A percentile compares a stretch with the other conserved stretches of the same genome.
Evolutionary conservation across 2,797 vertebrate genomes (phyloP).

Genomic region (Molothrus aeneus): DNA sequence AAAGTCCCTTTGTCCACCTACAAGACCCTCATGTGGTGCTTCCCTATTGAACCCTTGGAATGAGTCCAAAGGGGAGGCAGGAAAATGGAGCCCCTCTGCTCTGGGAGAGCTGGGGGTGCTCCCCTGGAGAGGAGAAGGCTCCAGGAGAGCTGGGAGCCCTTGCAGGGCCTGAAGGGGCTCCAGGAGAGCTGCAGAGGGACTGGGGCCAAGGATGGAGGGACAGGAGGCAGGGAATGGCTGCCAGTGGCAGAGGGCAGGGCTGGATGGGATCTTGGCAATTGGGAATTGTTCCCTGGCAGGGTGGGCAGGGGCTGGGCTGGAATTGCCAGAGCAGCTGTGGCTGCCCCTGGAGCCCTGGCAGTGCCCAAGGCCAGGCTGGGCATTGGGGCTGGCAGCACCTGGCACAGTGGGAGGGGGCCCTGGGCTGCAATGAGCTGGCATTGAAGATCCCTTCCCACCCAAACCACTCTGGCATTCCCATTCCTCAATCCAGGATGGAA

Average conservation of each 20-base stretch:
- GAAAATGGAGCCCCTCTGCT: not conserved
- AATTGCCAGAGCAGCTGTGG: no score
- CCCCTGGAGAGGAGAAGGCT: not conserved
- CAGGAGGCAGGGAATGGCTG: not conserved
- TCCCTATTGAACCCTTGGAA: accelerated
- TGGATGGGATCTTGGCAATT: not conserved
- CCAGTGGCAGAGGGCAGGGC: not conserved
- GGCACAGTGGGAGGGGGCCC: no score
- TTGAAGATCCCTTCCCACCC: no score
- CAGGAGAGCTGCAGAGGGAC: not conserved
- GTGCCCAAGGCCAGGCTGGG: no score
- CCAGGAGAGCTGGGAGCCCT: not conserved
- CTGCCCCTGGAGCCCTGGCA: no score
- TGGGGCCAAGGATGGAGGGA: not conserved
- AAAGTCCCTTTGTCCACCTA: not conserved
- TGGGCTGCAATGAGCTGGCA: no score
- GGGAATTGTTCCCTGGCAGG: not conserved
- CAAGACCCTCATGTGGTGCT: no score
- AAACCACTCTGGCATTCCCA: no score
- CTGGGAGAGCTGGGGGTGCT: not conserved
- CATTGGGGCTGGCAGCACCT: no score
- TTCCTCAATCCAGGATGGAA: no score
- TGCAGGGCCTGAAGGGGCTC: not conserved
- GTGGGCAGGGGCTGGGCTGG: no score
- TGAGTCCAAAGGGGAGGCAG: not conserved